Evolutionary conservation across 1,140 invertebrate genomes (phyloP), one percentile per base, ranked within the genome.

Genomic region (Cardiocondyla obscurior): DNA sequence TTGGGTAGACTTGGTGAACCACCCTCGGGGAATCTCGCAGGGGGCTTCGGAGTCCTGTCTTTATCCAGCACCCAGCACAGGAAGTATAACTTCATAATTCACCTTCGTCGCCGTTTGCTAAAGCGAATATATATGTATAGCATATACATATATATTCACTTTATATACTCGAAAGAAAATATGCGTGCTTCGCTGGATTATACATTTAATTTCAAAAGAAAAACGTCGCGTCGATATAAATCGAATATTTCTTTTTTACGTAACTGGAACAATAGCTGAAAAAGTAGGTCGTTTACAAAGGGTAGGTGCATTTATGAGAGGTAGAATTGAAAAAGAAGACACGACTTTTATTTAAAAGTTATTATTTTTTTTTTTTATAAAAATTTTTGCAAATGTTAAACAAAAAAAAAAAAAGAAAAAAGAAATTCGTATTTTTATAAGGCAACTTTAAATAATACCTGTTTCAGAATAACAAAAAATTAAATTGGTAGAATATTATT

Each of bases 61-160:
- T 85, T 85, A 83, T 76, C 79, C 69, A 14, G 42, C 49, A 28
- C 28, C 12, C 14, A 10, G 28, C 10, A 33, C 28, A 76, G 6
- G 7, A 42, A 82, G 64, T 57, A 55, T 51, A 85, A 86, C 53
- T 86, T 86, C 42, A 76, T 86, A 85, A 85, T 85, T 86, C 62
- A 86, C 44, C 10, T 51, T 28, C 46, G 12, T n/a, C 55, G 36
- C 16, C 28, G 14, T 69, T n/a, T 36, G 25, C 6, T 30, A 51
- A 76, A 2, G 16, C 25, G 30, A 64, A 46, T 58, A 19, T 51
- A 44, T 30, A 42, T 8, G 42, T 14, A n/a, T n/a, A n/a, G n/a
- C n/a, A n/a, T n/a, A n/a, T n/a, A n/a, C n/a, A n/a, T n/a, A n/a
- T n/a, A n/a, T n/a, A n/a, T n/a, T 16, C 16, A 16, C 16, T 12